Evolutionary conservation across 53 echinoderm and acorn worm species (phyloP).

Genomic region (Mesocentrotus franciscanus): DNA sequence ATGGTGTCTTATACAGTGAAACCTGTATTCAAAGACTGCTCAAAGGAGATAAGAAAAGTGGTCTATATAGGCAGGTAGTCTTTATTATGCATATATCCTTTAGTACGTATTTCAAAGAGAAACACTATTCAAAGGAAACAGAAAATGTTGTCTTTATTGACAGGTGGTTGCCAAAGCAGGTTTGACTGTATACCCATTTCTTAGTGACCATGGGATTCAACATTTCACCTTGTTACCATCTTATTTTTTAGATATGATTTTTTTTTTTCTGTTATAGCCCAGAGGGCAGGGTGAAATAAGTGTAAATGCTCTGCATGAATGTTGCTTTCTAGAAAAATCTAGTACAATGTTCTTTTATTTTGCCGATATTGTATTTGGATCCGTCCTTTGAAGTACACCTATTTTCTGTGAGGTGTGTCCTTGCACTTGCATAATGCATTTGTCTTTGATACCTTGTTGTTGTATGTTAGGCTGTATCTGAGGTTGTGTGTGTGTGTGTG

Average conservation of each 20-base stretch:
- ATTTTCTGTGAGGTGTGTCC: neutral
- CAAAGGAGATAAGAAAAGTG: no score
- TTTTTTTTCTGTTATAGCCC: no score
- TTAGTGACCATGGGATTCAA: neutral
- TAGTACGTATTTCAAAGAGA: no score
- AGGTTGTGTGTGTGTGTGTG: neutral
- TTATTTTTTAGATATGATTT: neutral
- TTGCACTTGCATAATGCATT: neutral
- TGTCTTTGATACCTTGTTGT: neutral
- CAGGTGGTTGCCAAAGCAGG: no score
- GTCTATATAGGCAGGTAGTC: no score
- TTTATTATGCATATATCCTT: no score
- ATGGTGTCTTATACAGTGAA: neutral
- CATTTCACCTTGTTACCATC: neutral
- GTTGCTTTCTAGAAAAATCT: no score
- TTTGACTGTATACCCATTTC: neutral
- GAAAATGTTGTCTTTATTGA: no score
- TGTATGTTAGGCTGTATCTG: neutral
- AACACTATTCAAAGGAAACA: no score
- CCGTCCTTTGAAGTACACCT: neutral
- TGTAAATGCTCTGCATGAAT: neutral
- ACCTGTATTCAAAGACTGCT: no score
- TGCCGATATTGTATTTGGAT: no score
- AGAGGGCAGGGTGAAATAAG: neutral
- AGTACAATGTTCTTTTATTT: no score